Conservation (phyloP, 2,113 vertebrate species). For the Pyxicephalus adspersus region DNA sequence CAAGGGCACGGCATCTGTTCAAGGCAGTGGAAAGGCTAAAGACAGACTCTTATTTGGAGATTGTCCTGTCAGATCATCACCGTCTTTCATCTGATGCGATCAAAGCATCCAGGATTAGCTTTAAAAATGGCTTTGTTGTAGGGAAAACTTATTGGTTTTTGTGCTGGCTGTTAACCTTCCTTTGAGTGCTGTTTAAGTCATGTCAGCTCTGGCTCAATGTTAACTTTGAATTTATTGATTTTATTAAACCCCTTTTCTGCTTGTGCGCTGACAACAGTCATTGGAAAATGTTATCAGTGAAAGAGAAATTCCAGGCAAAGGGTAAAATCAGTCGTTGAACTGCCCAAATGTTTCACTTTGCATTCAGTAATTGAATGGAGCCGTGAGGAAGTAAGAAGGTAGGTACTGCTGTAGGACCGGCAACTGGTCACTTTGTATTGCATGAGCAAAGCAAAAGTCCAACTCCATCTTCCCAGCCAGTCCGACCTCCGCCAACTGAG, state of each 20-base stretch:
- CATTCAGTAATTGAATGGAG: too few species aligned
- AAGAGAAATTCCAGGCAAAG: too few species aligned
- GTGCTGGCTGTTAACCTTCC: slow-evolving; percentile 17
- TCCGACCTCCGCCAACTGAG: too few species aligned
- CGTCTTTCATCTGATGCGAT: slow-evolving; percentile 45
- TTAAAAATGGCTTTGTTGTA: slow-evolving; percentile 14
- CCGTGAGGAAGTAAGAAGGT: too few species aligned
- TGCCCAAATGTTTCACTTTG: too few species aligned
- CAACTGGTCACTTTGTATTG: too few species aligned
- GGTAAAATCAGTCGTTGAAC: too few species aligned
- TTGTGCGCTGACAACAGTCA: background rate
- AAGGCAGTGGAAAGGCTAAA: slow-evolving; percentile 9
- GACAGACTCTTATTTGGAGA: slow-evolving; percentile 37
- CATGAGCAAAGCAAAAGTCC: too few species aligned
- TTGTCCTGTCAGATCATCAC: slow-evolving; percentile 49
- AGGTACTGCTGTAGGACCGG: too few species aligned
- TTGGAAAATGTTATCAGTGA: too few species aligned
- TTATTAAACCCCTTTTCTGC: slow-evolving; percentile 22
- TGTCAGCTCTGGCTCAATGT: slow-evolving; percentile 9
- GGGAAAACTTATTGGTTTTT: slow-evolving; percentile 30
- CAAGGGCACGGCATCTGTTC: slow-evolving; percentile 37
- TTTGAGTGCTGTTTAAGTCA: slow-evolving; percentile 14
- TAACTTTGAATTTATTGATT: slow-evolving; percentile 29
- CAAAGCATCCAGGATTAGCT: slow-evolving; percentile 46
- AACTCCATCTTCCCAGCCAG: too few species aligned